Conservation (phyloP, 2,888 invertebrate species). For the Melolontha melolontha region DNA sequence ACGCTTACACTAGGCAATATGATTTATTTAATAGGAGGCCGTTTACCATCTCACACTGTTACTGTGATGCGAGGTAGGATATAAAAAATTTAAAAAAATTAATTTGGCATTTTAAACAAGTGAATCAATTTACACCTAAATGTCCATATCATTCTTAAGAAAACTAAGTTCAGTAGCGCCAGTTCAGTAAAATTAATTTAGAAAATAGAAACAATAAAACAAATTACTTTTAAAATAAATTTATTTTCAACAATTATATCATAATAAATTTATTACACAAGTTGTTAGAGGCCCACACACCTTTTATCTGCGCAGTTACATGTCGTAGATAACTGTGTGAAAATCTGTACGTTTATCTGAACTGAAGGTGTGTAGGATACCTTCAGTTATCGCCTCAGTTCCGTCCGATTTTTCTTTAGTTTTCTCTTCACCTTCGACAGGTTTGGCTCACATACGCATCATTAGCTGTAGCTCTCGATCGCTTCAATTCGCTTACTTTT, state of each 20-base stretch:
- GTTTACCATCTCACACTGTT: slow-evolving; percentile 81
- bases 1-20: slow-evolving; percentile 72
- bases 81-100: background rate
- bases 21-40: slow-evolving; percentile 77
- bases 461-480: no score
- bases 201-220: no score
- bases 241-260: no score
- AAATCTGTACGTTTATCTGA: slow-evolving; percentile 23
- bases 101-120: background rate
- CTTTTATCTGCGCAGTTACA: background rate
- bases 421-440: slow-evolving; percentile 13
- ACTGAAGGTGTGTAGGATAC: slow-evolving; percentile 24
- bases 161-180: no score
- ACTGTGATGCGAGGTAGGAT: slow-evolving; percentile 79
- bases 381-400: slow-evolving; percentile 21
- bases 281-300: no score
- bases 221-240: no score
- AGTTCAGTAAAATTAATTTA: no score
- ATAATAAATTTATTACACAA: no score
- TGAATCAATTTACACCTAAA: no score
- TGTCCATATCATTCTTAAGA: no score
- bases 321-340: slow-evolving; percentile 25
- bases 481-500: slow-evolving; percentile 5
- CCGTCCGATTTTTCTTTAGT: slow-evolving; percentile 25
- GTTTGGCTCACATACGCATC: background rate